phyloP scores from a whole-genome alignment of 2,113 vertebrate genomes.

The Mormyrus iriodes region DNA sequence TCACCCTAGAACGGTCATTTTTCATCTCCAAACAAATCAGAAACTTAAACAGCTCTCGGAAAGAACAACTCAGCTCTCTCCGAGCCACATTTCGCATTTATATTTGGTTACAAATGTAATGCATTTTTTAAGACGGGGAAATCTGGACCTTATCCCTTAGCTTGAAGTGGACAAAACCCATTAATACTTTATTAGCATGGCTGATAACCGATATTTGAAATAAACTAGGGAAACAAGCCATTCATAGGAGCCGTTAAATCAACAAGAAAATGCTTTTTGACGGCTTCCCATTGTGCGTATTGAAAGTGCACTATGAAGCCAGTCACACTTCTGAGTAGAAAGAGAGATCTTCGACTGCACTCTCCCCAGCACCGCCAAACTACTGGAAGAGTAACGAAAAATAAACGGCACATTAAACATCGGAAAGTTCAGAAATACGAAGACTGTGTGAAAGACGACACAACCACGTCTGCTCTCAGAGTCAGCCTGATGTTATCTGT shows the following conservation, averaged over 20 bases:
- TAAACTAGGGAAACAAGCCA: not conserved
- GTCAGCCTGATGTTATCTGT: constrained; percentile 47
- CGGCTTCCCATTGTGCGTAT: not conserved
- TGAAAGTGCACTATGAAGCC: not conserved
- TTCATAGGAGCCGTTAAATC: not conserved
- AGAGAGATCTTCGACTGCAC: not conserved
- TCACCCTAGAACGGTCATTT: not conserved
- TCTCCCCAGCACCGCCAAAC: not conserved
- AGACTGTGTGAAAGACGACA: not conserved
- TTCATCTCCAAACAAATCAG: not conserved
- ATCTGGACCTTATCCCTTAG: not conserved
- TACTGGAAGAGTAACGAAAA: not conserved
- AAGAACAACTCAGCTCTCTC: not conserved
- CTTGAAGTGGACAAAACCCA: not conserved
- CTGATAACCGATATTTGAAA: not conserved
- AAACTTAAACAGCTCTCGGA: not conserved
- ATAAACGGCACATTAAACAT: not conserved
- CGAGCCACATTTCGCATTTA: not conserved
- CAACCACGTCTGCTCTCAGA: not conserved
- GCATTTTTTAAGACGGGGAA: constrained; percentile 15
- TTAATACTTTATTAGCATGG: constrained; percentile 7
- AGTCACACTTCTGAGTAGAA: not conserved
- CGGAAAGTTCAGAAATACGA: not conserved
- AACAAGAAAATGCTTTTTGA: not conserved
- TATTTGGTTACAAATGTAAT: constrained; percentile 9